phyloP scores from a whole-genome alignment of 2,797 vertebrate genomes.

The Discoglossus pictus region DNA sequence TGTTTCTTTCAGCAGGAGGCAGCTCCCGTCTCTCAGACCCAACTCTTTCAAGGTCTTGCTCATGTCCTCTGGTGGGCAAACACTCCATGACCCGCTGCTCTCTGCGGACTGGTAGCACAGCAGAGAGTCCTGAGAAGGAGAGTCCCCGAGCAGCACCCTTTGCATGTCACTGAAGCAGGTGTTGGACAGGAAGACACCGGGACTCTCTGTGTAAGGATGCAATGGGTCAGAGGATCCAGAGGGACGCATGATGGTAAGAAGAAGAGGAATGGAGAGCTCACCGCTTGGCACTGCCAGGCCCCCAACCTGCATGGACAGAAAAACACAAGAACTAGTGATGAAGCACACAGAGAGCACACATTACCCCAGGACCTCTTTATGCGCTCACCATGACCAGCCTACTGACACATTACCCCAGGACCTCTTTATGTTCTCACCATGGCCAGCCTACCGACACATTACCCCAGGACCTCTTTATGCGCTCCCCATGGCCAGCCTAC shows the following conservation, averaged over 20 bases:
- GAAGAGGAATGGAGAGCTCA: conserved; percentile 82
- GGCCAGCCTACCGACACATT: too few relatives aligned
- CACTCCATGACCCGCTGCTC: conserved; percentile 68
- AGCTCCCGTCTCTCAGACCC: conserved; percentile 83
- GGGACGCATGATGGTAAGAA: conserved; percentile 80
- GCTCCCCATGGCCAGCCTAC: too few relatives aligned
- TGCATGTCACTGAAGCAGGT: conserved; percentile 56
- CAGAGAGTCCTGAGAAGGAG: conserved; percentile 63
- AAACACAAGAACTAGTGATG: too few relatives aligned
- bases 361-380: too few relatives aligned
- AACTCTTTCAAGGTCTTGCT: conserved; percentile 78
- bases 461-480: too few relatives aligned
- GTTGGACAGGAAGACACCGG: conserved; percentile 60
- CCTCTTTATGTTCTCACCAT: too few relatives aligned
- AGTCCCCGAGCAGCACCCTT: conserved; percentile 55
- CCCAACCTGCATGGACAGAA: conserved; percentile 72
- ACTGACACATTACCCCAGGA: too few relatives aligned
- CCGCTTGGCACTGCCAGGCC: conserved; percentile 75
- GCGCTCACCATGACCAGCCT: too few relatives aligned
- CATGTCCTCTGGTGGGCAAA: conserved; percentile 76
- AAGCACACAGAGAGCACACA: too few relatives aligned
- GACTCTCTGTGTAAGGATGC: conserved; percentile 59
- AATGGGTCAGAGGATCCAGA: conserved; percentile 57
- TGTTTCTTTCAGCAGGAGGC: conserved; percentile 78
- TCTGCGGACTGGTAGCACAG: conserved; percentile 34